Evolutionary conservation across 2,113 vertebrate species (phyloP), one percentile per base, ranked within the genome.

Genomic region (Rhinichthys klamathensis): DNA sequence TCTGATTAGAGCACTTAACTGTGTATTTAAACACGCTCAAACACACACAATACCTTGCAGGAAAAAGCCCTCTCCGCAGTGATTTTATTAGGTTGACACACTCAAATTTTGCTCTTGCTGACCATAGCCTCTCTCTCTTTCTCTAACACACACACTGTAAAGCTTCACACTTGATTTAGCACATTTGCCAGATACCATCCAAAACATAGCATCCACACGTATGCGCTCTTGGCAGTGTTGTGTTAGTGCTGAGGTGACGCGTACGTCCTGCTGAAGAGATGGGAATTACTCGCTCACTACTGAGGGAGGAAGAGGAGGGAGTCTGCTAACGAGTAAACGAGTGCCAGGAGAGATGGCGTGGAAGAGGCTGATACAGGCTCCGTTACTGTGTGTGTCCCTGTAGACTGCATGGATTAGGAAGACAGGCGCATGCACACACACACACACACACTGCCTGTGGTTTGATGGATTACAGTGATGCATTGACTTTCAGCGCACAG

Each of bases 281-380:
- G n/a, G 30, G 61, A 72, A 73, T 49, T 58, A 72, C 49, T 79
- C 16, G 41, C 67, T 81, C 49, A 77, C 51, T 54, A 74, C 44
- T 82, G 78, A 85, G 25, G 61, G 23, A 85, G 60, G 63, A 44
- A 30, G 35, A 85, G 44, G 80, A 79, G 82, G 73, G 82, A 63
- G 38, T 75, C 27, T 0, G 15, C 38, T n/a, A 18, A 76, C 63
- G 83, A 67, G 41, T 81, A 81, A 81, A 77, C 25, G 74, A 69
- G 74, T 85, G 83, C 32, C 74, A 78, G 83, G 83, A 85, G 83
- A 85, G 84, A 74, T 41, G 56, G 77, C 56, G 44, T 86, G 84
- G 79, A 75, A 86, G 61, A 54, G 30, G 44, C 58, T 74, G 85
- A 86, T 86, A 83, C 44, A 86, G 72, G 23, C 58, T 75, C 79